Conservation (phyloP, 2,888 invertebrate species). For the Argyra leucocephala region DNA sequence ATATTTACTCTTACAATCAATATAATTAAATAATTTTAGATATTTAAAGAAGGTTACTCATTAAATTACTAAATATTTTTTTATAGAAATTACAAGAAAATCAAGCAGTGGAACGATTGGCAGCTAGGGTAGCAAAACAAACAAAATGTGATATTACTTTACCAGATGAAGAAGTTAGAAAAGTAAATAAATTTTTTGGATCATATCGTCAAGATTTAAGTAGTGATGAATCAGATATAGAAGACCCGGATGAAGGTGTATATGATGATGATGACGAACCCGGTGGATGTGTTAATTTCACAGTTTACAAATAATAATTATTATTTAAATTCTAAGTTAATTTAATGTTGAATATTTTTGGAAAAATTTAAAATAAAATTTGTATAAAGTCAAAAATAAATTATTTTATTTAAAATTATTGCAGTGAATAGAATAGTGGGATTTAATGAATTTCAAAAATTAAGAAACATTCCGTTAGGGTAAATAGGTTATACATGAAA, state of each 20-base stretch:
- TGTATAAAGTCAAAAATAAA: too few species aligned
- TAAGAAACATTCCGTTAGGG: too few species aligned
- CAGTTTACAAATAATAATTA: conserved; percentile 25
- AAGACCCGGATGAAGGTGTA: conserved; percentile 33
- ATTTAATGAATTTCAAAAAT: too few species aligned
- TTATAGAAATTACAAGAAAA: conserved; percentile 33
- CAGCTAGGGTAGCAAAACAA: conserved; percentile 24
- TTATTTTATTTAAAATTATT: too few species aligned
- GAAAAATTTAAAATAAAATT: too few species aligned
- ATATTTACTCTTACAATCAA: too few species aligned
- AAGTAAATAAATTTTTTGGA: conserved; percentile 31
- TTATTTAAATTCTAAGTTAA: too few species aligned
- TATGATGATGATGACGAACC: conserved; percentile 33
- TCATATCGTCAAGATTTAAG: conserved; percentile 28
- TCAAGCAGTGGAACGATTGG: conserved; percentile 36
- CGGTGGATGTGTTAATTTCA: conserved; percentile 25
- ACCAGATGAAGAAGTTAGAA: conserved; percentile 28
- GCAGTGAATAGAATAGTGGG: too few species aligned
- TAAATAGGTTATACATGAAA: too few species aligned
- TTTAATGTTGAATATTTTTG: too few species aligned
- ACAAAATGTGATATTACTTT: conserved; percentile 20
- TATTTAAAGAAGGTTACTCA: too few species aligned
- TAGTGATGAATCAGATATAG: conserved; percentile 31
- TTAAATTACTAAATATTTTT: not conserved
- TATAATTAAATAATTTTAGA: too few species aligned